Conservation (phyloP, 2,113 vertebrate genomes). For the Cephalopterus ornatus region DNA sequence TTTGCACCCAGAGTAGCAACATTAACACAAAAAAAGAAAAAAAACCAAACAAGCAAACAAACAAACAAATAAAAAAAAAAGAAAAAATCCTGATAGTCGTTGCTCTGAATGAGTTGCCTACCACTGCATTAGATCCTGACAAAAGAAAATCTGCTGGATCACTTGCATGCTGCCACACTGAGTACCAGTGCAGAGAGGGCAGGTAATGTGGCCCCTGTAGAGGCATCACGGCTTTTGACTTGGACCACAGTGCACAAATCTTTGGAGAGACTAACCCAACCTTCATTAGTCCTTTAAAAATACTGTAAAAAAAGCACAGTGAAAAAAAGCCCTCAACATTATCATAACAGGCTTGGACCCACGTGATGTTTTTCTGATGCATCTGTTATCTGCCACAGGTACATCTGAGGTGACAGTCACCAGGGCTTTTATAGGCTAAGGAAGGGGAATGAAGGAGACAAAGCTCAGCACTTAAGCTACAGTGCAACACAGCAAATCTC, state of each 20-base stretch:
- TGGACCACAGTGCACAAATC: background rate
- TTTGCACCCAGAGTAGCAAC: background rate
- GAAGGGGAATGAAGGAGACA: background rate
- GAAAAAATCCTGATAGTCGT: rapidly evolving
- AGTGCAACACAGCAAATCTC: background rate
- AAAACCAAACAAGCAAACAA: background rate
- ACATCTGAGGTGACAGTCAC: background rate
- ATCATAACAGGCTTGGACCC: background rate
- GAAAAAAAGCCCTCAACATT: background rate
- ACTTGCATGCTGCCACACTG: background rate
- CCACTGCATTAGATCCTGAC: background rate
- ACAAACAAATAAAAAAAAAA: background rate
- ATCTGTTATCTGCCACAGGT: background rate
- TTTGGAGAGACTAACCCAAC: background rate
- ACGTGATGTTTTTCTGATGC: background rate
- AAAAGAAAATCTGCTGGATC: background rate
- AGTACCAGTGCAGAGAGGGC: background rate
- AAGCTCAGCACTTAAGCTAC: background rate
- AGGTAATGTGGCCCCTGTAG: background rate
- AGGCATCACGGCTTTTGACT: rapidly evolving
- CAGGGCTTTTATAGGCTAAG: background rate
- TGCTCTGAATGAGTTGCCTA: background rate
- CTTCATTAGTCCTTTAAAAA: background rate
- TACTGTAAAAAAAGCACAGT: background rate
- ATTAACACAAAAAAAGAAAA: background rate